Evolutionary conservation across 2,113 vertebrate species (phyloP).

Genomic region (Pachypanchax playfairii): DNA sequence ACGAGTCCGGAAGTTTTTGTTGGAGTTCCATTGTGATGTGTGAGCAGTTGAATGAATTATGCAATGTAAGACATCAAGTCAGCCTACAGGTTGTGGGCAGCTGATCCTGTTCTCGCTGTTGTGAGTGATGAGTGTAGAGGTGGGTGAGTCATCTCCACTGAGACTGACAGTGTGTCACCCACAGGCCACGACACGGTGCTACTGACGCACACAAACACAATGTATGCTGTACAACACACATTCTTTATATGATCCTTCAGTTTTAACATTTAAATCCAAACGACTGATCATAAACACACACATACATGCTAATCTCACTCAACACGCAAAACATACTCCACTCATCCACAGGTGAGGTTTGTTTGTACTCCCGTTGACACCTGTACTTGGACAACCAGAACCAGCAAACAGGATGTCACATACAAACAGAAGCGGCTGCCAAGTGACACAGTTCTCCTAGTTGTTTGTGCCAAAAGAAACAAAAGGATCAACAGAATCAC

Average conservation of each 20-base stretch:
- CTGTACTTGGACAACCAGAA: constrained; percentile 18
- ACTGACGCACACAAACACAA: constrained; percentile 32
- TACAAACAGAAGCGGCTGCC: constrained; percentile 28
- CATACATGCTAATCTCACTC: background rate
- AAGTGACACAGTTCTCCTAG: constrained; percentile 45
- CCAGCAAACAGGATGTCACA: background rate
- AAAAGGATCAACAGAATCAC: constrained; percentile 46
- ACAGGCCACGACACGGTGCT: constrained; percentile 32
- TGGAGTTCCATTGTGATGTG: background rate
- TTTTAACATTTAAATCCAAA: background rate
- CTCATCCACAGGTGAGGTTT: constrained; percentile 45
- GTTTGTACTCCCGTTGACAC: constrained; percentile 32
- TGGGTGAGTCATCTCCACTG: constrained; percentile 65
- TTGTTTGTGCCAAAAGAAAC: constrained; percentile 28
- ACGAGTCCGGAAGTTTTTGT: constrained; percentile 3
- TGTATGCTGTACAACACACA: background rate
- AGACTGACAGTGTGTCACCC: constrained; percentile 54
- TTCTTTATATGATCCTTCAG: background rate
- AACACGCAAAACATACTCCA: background rate
- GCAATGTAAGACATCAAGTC: constrained; percentile 27
- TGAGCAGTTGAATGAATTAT: constrained; percentile 32
- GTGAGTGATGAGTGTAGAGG: constrained; percentile 23
- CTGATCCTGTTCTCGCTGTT: constrained; percentile 48
- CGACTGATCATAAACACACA: background rate
- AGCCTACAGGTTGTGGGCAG: constrained; percentile 41